These are phyloP conservation scores for Melanostoma mellinum DNA, from an alignment of 2,888 invertebrate genomes.

Conservation along the genomic window DNA sequence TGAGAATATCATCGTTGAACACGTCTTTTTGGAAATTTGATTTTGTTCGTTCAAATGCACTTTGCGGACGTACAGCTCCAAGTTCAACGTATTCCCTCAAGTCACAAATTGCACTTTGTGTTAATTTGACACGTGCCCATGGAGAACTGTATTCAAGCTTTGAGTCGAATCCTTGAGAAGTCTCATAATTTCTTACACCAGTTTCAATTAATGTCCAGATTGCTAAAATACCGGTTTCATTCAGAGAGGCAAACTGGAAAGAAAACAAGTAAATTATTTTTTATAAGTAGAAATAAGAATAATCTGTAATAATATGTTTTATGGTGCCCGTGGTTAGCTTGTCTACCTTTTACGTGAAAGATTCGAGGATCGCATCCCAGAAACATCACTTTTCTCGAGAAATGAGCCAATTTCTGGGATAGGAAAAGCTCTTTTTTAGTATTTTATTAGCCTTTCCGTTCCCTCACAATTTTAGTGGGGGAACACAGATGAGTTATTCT, in stretches of 20 bases:
- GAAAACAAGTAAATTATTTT: not conserved
- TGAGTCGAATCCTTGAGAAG: conserved; percentile 6
- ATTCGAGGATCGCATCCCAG: no score
- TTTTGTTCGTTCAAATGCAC: conserved; percentile 80
- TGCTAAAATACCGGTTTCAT: conserved; percentile 81
- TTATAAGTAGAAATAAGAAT: no score
- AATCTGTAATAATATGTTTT: no score
- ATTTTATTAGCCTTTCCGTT: no score
- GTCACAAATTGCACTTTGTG: conserved; percentile 79
- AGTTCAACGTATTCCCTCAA: conserved; percentile 77
- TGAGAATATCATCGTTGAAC: conserved; percentile 79
- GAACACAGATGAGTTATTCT: no score
- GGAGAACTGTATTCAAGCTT: conserved; percentile 79
- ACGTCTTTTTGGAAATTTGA: conserved; percentile 80
- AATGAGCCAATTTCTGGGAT: no score
- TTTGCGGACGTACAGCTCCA: conserved; percentile 75
- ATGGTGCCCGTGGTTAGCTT: no score
- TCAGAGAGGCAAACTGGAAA: conserved; percentile 81
- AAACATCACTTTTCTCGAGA: no score
- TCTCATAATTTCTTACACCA: conserved; percentile 44
- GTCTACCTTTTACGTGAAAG: not conserved
- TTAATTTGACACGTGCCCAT: conserved; percentile 80
- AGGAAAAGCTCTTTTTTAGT: no score
- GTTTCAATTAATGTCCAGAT: conserved; percentile 82
- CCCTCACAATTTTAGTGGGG: no score